Base-by-base conservation (phyloP, 2,888 invertebrate genomes). In the Pheosia tremula region DNA sequence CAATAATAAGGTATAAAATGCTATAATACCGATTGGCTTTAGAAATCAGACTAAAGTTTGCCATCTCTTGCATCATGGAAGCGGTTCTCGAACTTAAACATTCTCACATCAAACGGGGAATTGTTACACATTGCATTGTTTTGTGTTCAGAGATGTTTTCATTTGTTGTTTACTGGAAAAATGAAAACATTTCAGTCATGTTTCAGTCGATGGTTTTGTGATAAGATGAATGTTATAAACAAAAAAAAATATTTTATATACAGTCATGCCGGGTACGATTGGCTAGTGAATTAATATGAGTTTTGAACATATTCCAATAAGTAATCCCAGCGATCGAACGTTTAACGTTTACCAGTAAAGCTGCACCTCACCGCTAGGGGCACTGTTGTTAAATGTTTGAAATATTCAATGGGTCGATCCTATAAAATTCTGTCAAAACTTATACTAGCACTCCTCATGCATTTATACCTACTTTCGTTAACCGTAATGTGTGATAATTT, bases 151-250 rank as follows among this genome's bases (percentile, higher is more conserved):
- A 75, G 75, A 75, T 76, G 72, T 73, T 57, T 69, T 71, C 72
- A 73, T 71, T 64, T 59, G 37, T 61, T 24, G 37, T 56, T 59
- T 69, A 62, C 4, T 45, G 52, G 57, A 8, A n/a, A 56, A 63
- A 58, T 69, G 66, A 62, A 60, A 69, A 69, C 70, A 66, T 78
- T 72, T 80, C 75, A 49, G 62, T 71, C 71, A 75, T 78, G 59
- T 76, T 74, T 64, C 62, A 67, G 58, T 64, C 62, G 64, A 71
- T 75, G 74, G 75, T 72, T 78, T 74, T 80, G 75, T 81, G 81
- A 74, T 76, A 62, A 62, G 55, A 55, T 39, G 8, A 9, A 43
- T 9, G 6, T 36, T 24, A 52, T 3, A 36, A n/a, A 5, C 13
- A 13, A 52, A 52, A 5, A 24, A 52, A 13, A 52, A 13, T 36